Conservation (phyloP, 2,113 vertebrate genomes). For the Strix uralensis region DNA sequence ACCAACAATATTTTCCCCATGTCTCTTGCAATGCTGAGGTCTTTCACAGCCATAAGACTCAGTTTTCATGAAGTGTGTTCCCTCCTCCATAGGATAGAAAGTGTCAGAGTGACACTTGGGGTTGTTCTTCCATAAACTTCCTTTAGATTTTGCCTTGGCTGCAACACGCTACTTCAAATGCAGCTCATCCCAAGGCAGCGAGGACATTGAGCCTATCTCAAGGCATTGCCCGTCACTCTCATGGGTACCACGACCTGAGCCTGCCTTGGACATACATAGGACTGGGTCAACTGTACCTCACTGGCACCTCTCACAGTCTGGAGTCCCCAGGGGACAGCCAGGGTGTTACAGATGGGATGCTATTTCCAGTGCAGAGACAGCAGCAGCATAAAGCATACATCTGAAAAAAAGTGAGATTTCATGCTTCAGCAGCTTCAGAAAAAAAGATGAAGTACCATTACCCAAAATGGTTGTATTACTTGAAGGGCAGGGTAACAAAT, state of each 20-base stretch:
- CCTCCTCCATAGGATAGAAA: neutral
- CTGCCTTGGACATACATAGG: neutral
- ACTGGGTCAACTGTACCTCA: neutral
- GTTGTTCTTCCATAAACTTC: neutral
- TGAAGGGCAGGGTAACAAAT: neutral
- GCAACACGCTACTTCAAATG: neutral
- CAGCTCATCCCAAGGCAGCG: neutral
- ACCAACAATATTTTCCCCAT: neutral
- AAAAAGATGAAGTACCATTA: neutral
- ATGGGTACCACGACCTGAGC: neutral
- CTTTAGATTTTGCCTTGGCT: neutral
- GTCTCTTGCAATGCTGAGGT: neutral
- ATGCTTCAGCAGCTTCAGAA: neutral
- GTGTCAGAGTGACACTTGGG: neutral
- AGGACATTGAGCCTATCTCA: neutral
- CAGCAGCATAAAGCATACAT: neutral
- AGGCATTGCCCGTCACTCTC: neutral
- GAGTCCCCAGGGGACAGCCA: neutral
- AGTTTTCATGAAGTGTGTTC: neutral
- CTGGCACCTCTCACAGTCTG: neutral
- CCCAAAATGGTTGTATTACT: neutral
- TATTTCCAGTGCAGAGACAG: neutral
- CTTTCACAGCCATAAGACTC: neutral
- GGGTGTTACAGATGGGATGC: neutral
- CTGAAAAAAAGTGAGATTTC: neutral